Evolutionary conservation across 2,888 invertebrate species (phyloP).

Genomic region (Lasioglossum oenotherae): DNA sequence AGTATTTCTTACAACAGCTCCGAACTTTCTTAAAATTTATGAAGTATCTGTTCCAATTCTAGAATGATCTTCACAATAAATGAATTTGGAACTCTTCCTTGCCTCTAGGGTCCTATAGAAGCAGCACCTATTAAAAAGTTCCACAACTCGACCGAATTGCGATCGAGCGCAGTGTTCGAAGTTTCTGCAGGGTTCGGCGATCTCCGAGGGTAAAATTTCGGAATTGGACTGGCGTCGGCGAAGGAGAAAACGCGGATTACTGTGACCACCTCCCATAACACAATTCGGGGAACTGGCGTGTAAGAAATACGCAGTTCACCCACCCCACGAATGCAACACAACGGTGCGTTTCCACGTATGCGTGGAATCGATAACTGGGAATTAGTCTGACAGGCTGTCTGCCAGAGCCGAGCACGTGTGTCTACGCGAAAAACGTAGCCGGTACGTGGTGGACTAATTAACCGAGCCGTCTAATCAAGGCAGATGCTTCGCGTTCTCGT

Average conservation of each 20-base stretch:
- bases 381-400: conserved; percentile 77
- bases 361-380: conserved; percentile 78
- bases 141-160: neutral
- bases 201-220: neutral
- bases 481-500: neutral
- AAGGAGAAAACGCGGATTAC: neutral
- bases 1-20: neutral
- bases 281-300: conserved; percentile 46
- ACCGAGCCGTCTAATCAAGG: neutral
- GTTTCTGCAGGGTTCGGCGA: neutral
- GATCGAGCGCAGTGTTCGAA: neutral
- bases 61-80: neutral
- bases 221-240: neutral
- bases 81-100: neutral
- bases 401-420: conserved; percentile 61
- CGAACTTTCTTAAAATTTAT: neutral
- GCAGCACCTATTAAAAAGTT: no score
- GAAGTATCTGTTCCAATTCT: neutral
- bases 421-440: conserved; percentile 55
- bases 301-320: conserved; percentile 54
- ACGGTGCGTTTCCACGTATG: conserved; percentile 70
- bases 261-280: conserved; percentile 13
- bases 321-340: conserved; percentile 61
- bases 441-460: conserved; percentile 44
- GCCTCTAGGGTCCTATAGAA: neutral